Evolutionary conservation across 2,797 vertebrate genomes (phyloP), one percentile per base, ranked within the genome.

Genomic region (Iguana delicatissima): DNA sequence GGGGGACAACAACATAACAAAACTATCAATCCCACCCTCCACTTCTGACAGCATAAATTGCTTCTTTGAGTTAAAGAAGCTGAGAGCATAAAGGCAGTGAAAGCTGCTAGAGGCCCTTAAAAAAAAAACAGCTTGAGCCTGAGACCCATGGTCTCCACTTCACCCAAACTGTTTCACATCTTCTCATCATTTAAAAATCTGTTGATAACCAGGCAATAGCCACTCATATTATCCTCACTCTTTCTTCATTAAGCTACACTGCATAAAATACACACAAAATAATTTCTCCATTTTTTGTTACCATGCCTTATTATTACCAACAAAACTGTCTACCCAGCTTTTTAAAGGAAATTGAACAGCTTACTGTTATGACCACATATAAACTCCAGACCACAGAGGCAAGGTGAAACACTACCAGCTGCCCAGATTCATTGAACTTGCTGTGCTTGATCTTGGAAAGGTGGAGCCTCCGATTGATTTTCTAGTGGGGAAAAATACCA

Each of bases 371-470:
- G 10, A 98, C 96, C 89, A 99, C 96, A 29, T 99, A 99, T 88
- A 99, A 96, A 94, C 98, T 98, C 99, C 99, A 99, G 20, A 98
- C 94, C 85, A 98, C 97, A 0, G 99, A 99, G 96, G 98, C 98
- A 97, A 99, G 95, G 96, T 99, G 98, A 97, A 99, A 99, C 90
- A 99, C 98, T 20, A 98, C 98, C 95, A 99, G 97, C 94, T 99
- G 99, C 80, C 99, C 99, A 0, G 99, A 99, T 92, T 99, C 99
- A 42, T 99, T 99, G 93, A 99, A 99, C 96, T 99, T 99, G 91
- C 98, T 99, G 94, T 99, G 99, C 93, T 99, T 99, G 96, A 99
- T 98, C 96, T 99, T 99, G 85, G 99, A 99, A 89, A 99, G 98
- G 95, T 99, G 99, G 89, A 99, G 98, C 46, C 99, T 98, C 84